Evolutionary conservation across 2,888 invertebrate species (phyloP), one percentile per base, ranked within the genome.

Genomic region (Portevinia maculata): DNA sequence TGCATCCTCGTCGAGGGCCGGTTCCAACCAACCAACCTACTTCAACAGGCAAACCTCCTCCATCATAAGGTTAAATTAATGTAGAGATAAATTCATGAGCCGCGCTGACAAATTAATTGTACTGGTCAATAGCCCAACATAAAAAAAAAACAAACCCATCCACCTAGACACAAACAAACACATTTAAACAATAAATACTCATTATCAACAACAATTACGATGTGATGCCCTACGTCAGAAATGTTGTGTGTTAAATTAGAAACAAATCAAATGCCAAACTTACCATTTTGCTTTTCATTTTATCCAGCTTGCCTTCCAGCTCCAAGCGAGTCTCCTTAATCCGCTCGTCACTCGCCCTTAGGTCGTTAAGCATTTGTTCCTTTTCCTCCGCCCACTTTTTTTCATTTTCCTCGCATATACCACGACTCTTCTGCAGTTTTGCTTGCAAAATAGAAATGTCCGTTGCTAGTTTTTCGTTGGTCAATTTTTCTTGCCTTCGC

Each of bases 221-320:
- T 85, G 85, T 85, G 85, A 85, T 85, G 85, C 79, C 85, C 81
- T 76, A 50, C 57, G 53, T 60, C 59, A 21, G 21, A 59, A 60
- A 67, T 37, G 21, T 13, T 69, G 34, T 57, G 21, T 44, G 4
- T 17, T 8, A 32, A 0, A 41, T n/a, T n/a, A n/a, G n/a, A n/a
- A n/a, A n/a, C n/a, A n/a, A 39, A 19, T 24, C 1, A 48, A 3
- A n/a, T 6, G 8, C 4, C 6, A 8, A n/a, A 92, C 93, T 93
- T 92, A 96, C 95, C 95, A 96, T 95, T 93, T 95, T 95, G 59
- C 93, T 92, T 89, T 96, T 96, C 93, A 96, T 94, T 89, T 94
- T 93, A 87, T 94, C 94, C 87, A 96, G 90, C 90, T 96, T 96
- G 85, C 92, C 92, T 86, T 95, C 95, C 87, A 95, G 94, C 87